Evolutionary conservation across 2,113 vertebrate genomes (phyloP).

Genomic region (Marmota monax): DNA sequence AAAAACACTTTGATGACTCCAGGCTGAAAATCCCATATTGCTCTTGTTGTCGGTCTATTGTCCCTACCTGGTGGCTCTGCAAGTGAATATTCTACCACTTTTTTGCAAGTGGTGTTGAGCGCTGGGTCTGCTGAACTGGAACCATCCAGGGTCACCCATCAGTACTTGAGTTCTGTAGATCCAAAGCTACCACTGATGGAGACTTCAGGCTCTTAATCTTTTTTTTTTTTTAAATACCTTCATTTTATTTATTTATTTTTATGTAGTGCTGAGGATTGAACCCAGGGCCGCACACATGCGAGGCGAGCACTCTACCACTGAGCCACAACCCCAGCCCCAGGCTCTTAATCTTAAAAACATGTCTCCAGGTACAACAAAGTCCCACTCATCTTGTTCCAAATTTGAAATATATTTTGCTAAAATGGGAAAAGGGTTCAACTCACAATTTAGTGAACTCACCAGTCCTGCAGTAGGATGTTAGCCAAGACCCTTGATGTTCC

Average conservation of each 20-base stretch:
- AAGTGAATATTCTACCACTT: conserved; percentile 91
- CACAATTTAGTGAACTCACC: conserved; percentile 92
- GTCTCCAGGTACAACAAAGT: conserved; percentile 95
- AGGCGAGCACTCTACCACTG: too few species aligned
- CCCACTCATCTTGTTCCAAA: conserved; percentile 88
- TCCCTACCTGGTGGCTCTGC: conserved; percentile 91
- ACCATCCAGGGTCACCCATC: conserved; percentile 96
- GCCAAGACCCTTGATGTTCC: conserved; percentile 92
- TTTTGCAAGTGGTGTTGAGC: conserved; percentile 87
- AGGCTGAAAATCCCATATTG: conserved; percentile 92
- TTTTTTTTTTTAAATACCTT: too few species aligned
- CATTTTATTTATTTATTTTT: too few species aligned
- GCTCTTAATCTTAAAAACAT: conserved; percentile 94
- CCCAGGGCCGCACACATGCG: too few species aligned
- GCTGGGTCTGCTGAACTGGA: conserved; percentile 90
- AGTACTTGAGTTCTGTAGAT: conserved; percentile 89
- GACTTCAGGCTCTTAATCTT: conserved; percentile 91
- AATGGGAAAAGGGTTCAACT: conserved; percentile 89
- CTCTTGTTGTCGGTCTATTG: conserved; percentile 91
- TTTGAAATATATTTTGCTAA: conserved; percentile 91
- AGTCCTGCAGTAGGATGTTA: conserved; percentile 93
- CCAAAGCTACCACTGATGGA: conserved; percentile 93
- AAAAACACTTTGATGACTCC: conserved; percentile 59
- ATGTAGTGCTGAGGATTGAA: too few species aligned
- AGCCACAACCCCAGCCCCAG: conserved; percentile 72